Evolutionary conservation across 2,797 vertebrate species (phyloP).

Genomic region (Threskiornis aethiopicus): DNA sequence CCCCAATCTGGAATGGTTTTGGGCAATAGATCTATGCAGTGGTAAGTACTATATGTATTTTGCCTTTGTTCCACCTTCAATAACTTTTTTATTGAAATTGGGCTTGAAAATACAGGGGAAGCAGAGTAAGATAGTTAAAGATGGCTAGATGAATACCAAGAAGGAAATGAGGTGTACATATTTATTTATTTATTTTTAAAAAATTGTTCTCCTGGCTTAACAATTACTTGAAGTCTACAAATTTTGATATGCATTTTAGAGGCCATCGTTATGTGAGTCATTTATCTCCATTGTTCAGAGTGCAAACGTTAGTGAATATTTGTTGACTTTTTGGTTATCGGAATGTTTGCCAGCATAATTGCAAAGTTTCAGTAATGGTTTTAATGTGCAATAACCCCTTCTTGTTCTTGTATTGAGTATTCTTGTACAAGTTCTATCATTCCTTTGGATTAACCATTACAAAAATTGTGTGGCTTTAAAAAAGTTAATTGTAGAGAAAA

Average conservation of each 20-base stretch:
- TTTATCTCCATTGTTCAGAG: not conserved
- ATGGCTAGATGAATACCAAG: not conserved
- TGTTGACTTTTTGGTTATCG: not conserved
- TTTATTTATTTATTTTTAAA: not conserved
- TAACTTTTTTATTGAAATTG: not conserved
- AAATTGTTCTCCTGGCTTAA: not conserved
- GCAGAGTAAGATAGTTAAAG: not conserved
- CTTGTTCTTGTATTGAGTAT: not conserved
- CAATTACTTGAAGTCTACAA: not conserved
- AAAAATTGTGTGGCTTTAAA: not conserved
- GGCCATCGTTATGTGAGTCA: not conserved
- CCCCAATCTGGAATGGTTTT: not conserved
- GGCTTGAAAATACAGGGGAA: not conserved
- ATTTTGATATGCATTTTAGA: not conserved
- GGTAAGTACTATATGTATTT: not conserved
- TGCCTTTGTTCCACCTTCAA: not conserved
- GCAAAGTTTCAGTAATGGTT: not conserved
- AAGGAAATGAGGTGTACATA: not conserved
- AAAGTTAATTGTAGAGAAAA: not conserved
- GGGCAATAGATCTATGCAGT: not conserved
- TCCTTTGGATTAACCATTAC: not conserved
- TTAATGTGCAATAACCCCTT: not conserved
- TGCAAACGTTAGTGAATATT: not conserved
- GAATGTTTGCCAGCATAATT: not conserved
- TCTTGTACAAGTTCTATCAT: not conserved